phyloP scores from a whole-genome alignment of 1,140 invertebrate genomes.

The Dendroctonus valens region DNA sequence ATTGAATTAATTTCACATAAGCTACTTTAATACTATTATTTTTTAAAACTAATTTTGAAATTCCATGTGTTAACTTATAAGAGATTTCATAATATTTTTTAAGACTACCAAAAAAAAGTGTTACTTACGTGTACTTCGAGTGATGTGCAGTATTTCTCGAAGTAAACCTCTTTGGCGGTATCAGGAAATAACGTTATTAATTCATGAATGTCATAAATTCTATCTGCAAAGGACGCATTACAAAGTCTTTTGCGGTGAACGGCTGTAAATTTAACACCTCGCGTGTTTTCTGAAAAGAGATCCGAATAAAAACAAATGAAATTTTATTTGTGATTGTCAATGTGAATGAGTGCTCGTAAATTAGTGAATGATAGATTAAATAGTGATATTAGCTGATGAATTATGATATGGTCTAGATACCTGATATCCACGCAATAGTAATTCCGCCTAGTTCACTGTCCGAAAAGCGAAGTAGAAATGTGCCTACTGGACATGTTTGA shows the following conservation, averaged over 20 bases:
- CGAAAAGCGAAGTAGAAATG: conserved; percentile 91
- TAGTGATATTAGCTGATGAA: too few relatives aligned
- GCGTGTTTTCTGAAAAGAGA: conserved; percentile 55
- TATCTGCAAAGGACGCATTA: conserved; percentile 86
- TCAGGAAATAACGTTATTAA: conserved; percentile 85
- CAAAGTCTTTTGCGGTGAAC: conserved; percentile 90
- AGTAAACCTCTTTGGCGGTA: conserved; percentile 81
- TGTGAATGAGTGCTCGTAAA: too few relatives aligned
- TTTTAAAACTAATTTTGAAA: too few relatives aligned
- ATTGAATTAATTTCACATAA: too few relatives aligned
- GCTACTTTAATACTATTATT: too few relatives aligned
- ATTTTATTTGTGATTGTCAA: too few relatives aligned
- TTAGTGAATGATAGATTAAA: too few relatives aligned
- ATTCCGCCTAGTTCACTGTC: conserved; percentile 94
- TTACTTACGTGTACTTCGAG: conserved; percentile 57
- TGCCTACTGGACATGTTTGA: conserved; percentile 71
- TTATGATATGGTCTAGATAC: conserved; percentile 47
- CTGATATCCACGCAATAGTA: conserved; percentile 90
- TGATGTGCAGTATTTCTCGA: conserved; percentile 89
- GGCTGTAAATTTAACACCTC: conserved; percentile 88
- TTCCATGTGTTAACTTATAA: too few relatives aligned
- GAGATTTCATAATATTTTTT: too few relatives aligned
- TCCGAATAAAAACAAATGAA: neutral
- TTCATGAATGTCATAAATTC: conserved; percentile 83
- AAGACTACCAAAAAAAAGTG: too few relatives aligned